Base-by-base conservation (phyloP, 2,797 vertebrate species). In the Astyanax mexicanus region DNA sequence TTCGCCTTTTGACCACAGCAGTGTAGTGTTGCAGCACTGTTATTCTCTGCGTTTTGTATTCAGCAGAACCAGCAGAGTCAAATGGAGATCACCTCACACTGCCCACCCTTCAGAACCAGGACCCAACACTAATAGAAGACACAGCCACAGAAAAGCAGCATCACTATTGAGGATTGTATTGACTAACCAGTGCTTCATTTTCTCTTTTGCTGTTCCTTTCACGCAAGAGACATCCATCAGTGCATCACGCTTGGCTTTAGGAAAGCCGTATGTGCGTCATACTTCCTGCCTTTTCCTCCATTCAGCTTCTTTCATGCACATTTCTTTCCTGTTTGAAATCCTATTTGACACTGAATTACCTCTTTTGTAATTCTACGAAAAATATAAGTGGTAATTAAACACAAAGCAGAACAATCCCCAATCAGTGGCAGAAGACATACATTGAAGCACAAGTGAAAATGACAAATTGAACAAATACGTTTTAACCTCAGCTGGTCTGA, bases 111-210 rank as follows among this genome's bases (percentile, higher is more conserved):
- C 84, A 87, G 78, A 69, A 11, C 0, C 66, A 80, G 27, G 83
- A 85, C 15, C 23, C 25, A 19, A 66, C 75, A 6, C 25, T 44
- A 51, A 86, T 88, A 69, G 86, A 90, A 1, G 87, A 42, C 5
- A 37, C 83, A 27, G 29, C 84, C 52, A 85, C 89, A n/a, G 83
- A 77, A 86, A 85, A 83, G 77, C 77, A 25, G 62, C 83, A 49
- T 75, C 83, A 17, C 76, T 80, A 7, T 87, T 86, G 37, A 88
- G 86, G 88, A 87, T 55, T 32, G 42, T 77, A 72, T 91, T 73
- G 87, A 85, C 37, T 52, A 74, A 45, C n/a, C 32, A 69, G 57
- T 58, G 19, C 40, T 66, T 38, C 68, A n/a, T 65, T 72, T 60
- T 40, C 17, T 66, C 6, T 47, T 7, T 15, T 66, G 45, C 37